Conservation (phyloP, 2,113 vertebrate species). For the Aplodontia rufa region DNA sequence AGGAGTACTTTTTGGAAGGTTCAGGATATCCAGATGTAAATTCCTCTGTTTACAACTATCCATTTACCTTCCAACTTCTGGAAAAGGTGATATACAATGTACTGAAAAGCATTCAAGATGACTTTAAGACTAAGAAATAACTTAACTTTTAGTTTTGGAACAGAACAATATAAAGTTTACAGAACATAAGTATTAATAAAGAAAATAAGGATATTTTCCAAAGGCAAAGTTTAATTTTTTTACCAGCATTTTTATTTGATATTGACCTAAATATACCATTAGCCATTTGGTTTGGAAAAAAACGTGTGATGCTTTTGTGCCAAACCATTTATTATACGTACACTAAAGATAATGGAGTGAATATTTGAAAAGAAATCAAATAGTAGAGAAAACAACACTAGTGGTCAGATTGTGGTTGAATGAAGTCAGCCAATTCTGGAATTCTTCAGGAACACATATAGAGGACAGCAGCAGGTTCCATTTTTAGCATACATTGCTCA, state of each 20-base stretch:
- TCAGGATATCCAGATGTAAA: background rate
- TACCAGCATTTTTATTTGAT: background rate
- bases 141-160: background rate
- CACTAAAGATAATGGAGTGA: background rate
- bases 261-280: background rate
- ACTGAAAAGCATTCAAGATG: background rate
- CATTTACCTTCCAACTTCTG: background rate
- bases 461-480: background rate
- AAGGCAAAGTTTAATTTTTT: background rate
- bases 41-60: background rate
- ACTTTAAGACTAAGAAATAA: background rate
- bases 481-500: background rate
- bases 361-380: background rate
- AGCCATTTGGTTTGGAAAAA: slow-evolving; percentile 8
- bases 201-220: background rate
- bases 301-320: background rate
- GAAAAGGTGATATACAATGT: background rate
- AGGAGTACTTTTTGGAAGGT: background rate
- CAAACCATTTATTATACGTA: background rate
- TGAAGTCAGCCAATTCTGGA: background rate
- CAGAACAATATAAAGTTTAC: background rate
- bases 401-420: background rate
- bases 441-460: background rate
- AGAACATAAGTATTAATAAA: background rate
- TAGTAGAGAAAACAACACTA: background rate